Percentiles rank a stretch among this genome's conserved stretches.
phyloP scores from a whole-genome alignment of 2,113 vertebrate species.

The Emydura subglobosa region DNA sequence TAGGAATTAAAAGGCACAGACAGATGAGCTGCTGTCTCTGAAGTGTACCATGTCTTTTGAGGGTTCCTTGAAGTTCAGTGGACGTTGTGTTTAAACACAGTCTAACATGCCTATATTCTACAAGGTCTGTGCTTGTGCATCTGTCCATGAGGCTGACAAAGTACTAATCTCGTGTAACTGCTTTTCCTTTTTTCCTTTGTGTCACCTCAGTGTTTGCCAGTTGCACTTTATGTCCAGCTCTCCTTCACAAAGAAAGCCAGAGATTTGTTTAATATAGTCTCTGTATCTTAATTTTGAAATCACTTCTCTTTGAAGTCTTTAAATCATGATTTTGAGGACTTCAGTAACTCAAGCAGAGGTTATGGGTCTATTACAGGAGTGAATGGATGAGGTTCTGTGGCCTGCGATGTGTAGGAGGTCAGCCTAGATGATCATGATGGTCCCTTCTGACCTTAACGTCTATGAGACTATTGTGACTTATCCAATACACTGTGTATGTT shows the following conservation, averaged over 20 bases:
- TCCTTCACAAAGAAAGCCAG: slow-evolving; percentile 11
- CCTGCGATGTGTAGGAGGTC: no score
- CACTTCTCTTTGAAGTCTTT: background rate
- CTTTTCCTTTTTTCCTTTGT: background rate
- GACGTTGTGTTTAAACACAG: background rate
- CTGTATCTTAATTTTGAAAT: slow-evolving; percentile 65
- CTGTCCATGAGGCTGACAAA: background rate
- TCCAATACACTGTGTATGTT: background rate
- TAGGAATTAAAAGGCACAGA: no score
- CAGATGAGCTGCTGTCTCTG: no score
- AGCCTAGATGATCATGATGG: no score
- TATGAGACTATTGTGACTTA: background rate
- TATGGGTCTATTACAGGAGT: no score
- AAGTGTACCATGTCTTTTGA: no score
- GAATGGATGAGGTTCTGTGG: no score
- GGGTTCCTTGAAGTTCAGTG: background rate
- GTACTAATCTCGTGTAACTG: background rate
- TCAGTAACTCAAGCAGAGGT: no score
- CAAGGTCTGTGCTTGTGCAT: background rate
- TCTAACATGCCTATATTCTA: background rate
- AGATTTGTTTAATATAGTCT: slow-evolving; percentile 53
- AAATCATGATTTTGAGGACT: no score
- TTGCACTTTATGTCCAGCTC: background rate
- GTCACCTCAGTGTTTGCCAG: background rate
- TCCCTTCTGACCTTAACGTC: no score